Evolutionary conservation across 2,888 invertebrate species (phyloP), one percentile per base, ranked within the genome.

Genomic region (Cataglyphis altisquamis): DNA sequence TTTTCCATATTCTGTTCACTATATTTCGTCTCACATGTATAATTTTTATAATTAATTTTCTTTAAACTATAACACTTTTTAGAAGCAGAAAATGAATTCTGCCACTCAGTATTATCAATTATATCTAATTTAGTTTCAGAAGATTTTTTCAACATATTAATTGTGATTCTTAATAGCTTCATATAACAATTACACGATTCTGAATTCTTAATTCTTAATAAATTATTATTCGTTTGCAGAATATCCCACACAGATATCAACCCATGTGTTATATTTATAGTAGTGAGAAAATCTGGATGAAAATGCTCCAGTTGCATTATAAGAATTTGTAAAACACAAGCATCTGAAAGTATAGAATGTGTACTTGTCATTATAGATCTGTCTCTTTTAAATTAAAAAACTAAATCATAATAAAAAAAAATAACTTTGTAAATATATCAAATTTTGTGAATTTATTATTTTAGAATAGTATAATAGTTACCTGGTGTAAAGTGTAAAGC

Each of bases 251-350:
- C 89, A 70, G 93, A 93, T 39, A 94, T 77, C 63, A 94, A 87
- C 1, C 91, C 84, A 63, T 92, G 83, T 4, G 92, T 86, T 25
- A 94, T 89, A 57, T 91, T 90, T 36, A 94, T 86, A 18, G 88
- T 89, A 10, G 91, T 88, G 67, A 94, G 86, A 45, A 91, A 89
- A 84, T 94, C 94, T 6, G 92, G 83, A 25, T 86, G 78, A 78
- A 93, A 93, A n/a, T 88, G 84, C 63, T 94, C 92, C 62, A 94
- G 64, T 83, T 94, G 94, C 9, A 89, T 87, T 32, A 93, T 82
- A 80, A 92, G 93, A 68, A 94, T 92, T 86, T 93, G 93, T 73
- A 95, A 74, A 5, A 91, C 80, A 52, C 94, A 94, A 29, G 93
- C 92, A 83, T 94, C 93, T 93, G 78, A 81, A 93, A 90, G 3